These are phyloP conservation scores for Semotilus atromaculatus DNA, from an alignment of 2,797 vertebrate species.

Conservation along the genomic window DNA sequence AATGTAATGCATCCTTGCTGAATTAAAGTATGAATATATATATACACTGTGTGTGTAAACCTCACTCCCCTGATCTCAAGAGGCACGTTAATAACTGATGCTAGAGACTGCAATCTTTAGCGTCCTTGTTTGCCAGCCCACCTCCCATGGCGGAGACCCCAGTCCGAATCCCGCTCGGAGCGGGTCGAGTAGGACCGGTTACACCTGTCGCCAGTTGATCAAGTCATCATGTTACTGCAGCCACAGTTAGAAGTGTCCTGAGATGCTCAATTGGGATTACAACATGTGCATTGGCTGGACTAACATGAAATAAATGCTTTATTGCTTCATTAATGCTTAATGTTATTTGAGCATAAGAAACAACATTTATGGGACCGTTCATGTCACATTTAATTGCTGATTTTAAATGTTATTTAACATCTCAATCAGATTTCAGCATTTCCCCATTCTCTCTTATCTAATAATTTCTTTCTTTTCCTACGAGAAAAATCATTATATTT, in stretches of 20 bases:
- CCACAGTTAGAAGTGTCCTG: neutral
- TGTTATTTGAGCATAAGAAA: neutral
- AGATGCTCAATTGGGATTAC: neutral
- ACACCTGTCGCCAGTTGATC: neutral
- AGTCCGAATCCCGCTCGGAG: too few species aligned
- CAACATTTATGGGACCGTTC: neutral
- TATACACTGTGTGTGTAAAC: too few species aligned
- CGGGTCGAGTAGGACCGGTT: too few species aligned
- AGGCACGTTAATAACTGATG: too few species aligned
- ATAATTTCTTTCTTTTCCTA: conserved; percentile 11
- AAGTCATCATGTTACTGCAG: neutral
- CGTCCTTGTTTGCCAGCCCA: too few species aligned
- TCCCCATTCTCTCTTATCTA: conserved; percentile 6
- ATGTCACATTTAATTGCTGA: neutral
- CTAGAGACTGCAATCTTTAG: too few species aligned
- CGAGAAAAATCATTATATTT: conserved; percentile 18
- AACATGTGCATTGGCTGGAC: neutral
- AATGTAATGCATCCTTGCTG: neutral
- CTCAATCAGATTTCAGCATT: neutral
- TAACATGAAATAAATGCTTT: neutral
- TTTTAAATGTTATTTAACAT: neutral
- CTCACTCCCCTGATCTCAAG: too few species aligned
- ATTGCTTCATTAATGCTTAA: too few species aligned
- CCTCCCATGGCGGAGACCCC: too few species aligned
- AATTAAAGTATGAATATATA: neutral